Evolutionary conservation across 1,140 invertebrate genomes (phyloP).

Genomic region (Coelopa frigida): DNA sequence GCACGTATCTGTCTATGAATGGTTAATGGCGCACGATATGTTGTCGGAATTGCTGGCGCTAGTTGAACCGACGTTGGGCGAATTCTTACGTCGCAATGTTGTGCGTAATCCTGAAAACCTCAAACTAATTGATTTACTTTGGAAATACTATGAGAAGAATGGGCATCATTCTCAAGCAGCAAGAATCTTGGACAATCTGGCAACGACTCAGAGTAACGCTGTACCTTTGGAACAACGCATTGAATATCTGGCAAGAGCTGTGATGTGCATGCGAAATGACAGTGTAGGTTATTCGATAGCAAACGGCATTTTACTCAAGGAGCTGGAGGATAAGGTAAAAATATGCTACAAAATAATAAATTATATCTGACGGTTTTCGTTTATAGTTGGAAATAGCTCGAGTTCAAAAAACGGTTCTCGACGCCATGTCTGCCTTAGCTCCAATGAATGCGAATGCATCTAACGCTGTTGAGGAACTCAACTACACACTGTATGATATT

Average conservation of each 20-base stretch:
- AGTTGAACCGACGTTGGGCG: slow-evolving; percentile 71
- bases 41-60: slow-evolving; percentile 71
- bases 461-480: slow-evolving; percentile 29
- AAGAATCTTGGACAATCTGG: slow-evolving; percentile 78
- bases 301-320: slow-evolving; percentile 78
- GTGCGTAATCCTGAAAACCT: slow-evolving; percentile 50
- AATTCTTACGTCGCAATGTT: slow-evolving; percentile 63
- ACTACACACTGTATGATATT: slow-evolving; percentile 38
- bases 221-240: slow-evolving; percentile 66
- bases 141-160: slow-evolving; percentile 93
- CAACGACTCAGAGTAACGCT: slow-evolving; percentile 65
- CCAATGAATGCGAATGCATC: slow-evolving; percentile 18
- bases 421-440: slow-evolving; percentile 22
- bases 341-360: slow-evolving; percentile 45
- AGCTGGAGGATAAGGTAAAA: slow-evolving; percentile 87
- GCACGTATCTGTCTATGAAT: slow-evolving; percentile 87
- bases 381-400: slow-evolving; percentile 38
- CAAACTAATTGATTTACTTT: slow-evolving; percentile 77
- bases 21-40: slow-evolving; percentile 69
- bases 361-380: slow-evolving; percentile 11
- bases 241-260: slow-evolving; percentile 87
- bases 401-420: slow-evolving; percentile 34
- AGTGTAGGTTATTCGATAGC: slow-evolving; percentile 67
- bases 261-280: slow-evolving; percentile 88
- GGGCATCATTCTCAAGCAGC: slow-evolving; percentile 90